Percentiles rank a stretch among this genome's conserved stretches.
These are phyloP conservation scores for Drosophila ananassae DNA, from an alignment of 1,140 invertebrate genomes.

Conservation along the genomic window DNA sequence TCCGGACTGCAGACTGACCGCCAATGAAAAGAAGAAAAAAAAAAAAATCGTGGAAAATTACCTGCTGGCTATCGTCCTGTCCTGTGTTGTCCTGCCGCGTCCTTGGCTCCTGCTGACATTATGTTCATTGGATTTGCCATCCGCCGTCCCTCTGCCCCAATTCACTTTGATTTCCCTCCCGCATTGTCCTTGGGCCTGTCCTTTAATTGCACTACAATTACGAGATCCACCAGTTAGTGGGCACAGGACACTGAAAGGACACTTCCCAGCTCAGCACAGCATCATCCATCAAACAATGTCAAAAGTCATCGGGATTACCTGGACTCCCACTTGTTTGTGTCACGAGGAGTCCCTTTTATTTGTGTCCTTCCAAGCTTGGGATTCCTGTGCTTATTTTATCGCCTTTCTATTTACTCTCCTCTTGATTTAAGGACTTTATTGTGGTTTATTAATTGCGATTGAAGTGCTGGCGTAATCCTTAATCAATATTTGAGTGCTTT, in stretches of 20 bases:
- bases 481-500: not conserved
- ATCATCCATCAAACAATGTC: constrained; percentile 1
- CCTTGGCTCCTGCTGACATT: constrained; percentile 16
- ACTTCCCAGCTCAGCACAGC: not conserved
- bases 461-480: not conserved
- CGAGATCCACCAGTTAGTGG: not conserved
- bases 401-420: not conserved
- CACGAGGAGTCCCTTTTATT: no score
- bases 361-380: no score
- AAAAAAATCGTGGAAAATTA: not conserved
- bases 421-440: not conserved
- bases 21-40: not conserved
- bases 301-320: not conserved
- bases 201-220: constrained; percentile 67
- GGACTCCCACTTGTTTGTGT: not conserved
- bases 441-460: not conserved
- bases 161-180: constrained; percentile 49
- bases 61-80: constrained; percentile 1
- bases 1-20: not conserved
- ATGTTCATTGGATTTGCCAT: constrained; percentile 55
- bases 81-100: not conserved
- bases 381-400: not conserved
- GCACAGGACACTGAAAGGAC: constrained; percentile 6
- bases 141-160: constrained; percentile 12
- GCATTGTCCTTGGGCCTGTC: constrained; percentile 42